phyloP scores from a whole-genome alignment of 1,140 invertebrate genomes.

The Drosophila seguyi region DNA sequence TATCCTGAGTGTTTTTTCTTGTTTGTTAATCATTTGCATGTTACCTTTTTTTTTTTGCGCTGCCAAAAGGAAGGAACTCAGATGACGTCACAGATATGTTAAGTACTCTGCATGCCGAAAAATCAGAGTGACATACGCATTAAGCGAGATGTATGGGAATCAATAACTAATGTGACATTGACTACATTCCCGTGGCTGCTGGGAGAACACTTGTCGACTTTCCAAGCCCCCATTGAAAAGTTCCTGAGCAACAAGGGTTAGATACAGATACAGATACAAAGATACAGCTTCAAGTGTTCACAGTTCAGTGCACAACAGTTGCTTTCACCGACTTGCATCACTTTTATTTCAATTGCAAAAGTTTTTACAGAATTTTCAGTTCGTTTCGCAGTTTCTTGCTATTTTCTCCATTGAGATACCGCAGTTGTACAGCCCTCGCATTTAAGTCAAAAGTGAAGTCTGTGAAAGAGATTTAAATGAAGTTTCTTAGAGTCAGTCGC shows the following conservation, averaged over 20 bases:
- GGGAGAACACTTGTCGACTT: constrained; percentile 27
- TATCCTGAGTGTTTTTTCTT: constrained; percentile 75
- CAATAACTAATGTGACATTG: constrained; percentile 68
- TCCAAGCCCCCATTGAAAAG: constrained; percentile 10
- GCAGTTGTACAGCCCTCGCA: constrained; percentile 1
- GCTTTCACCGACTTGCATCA: constrained; percentile 34
- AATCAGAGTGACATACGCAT: constrained; percentile 51
- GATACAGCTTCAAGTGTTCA: constrained; percentile 37
- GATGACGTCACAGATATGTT: constrained; percentile 51
- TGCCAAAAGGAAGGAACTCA: constrained; percentile 8
- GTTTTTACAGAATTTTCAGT: constrained; percentile 41
- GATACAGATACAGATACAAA: constrained; percentile 11
- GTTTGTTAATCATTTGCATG: constrained; percentile 59
- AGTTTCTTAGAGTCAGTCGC: not conserved
- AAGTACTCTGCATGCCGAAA: constrained; percentile 21
- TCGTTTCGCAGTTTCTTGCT: constrained; percentile 6
- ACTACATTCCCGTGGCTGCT: constrained; percentile 29
- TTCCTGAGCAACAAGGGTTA: constrained; percentile 9
- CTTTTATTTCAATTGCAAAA: constrained; percentile 72
- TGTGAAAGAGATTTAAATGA: constrained; percentile 23
- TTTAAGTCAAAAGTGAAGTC: constrained; percentile 23
- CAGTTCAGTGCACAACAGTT: constrained; percentile 47
- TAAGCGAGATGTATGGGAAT: constrained; percentile 43
- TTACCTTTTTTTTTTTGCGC: constrained; percentile 5
- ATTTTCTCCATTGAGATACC: constrained; percentile 17